Conservation (phyloP, 2,797 vertebrate genomes). For the Nannoperca australis region DNA sequence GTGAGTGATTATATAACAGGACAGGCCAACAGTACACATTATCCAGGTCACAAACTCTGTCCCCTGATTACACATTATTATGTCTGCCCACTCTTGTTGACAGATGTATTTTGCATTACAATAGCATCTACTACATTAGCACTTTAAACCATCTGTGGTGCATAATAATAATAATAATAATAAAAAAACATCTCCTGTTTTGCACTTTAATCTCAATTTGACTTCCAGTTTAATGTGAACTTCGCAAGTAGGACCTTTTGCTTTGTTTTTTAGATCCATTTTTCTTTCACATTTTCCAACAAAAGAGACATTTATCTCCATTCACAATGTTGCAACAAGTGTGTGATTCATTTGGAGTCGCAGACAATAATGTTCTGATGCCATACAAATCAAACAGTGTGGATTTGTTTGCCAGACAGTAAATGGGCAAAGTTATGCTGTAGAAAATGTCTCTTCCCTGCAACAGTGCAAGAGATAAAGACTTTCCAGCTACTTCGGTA, state of each 20-base stretch:
- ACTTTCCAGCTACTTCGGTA: slow-evolving; percentile 69
- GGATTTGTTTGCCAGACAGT: slow-evolving; percentile 60
- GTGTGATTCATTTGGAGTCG: slow-evolving; percentile 51
- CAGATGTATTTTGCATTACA: slow-evolving; percentile 17
- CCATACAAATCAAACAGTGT: slow-evolving; percentile 43
- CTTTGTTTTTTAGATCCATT: slow-evolving; percentile 31
- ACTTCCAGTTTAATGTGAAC: slow-evolving; percentile 24
- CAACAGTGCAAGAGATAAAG: slow-evolving; percentile 75
- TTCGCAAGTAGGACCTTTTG: slow-evolving; percentile 5
- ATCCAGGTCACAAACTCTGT: slow-evolving; percentile 28
- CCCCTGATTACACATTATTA: slow-evolving; percentile 42
- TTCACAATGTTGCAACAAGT: slow-evolving; percentile 43
- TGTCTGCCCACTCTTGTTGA: slow-evolving; percentile 22
- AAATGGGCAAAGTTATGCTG: slow-evolving; percentile 54
- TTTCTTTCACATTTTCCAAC: slow-evolving; percentile 29
- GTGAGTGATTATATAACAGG: slow-evolving; percentile 42
- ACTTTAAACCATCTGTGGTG: slow-evolving; percentile 12
- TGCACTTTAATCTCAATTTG: slow-evolving; percentile 23
- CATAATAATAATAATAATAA: background rate
- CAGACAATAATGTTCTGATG: slow-evolving; percentile 38
- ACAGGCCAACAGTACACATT: slow-evolving; percentile 11
- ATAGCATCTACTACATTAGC: slow-evolving; percentile 13
- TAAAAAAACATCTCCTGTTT: background rate
- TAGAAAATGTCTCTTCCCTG: slow-evolving; percentile 63
- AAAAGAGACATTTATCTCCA: slow-evolving; percentile 46